Evolutionary conservation across 2,797 vertebrate species (phyloP), one percentile per base, ranked within the genome.

Genomic region (Leptatherina wallacei): DNA sequence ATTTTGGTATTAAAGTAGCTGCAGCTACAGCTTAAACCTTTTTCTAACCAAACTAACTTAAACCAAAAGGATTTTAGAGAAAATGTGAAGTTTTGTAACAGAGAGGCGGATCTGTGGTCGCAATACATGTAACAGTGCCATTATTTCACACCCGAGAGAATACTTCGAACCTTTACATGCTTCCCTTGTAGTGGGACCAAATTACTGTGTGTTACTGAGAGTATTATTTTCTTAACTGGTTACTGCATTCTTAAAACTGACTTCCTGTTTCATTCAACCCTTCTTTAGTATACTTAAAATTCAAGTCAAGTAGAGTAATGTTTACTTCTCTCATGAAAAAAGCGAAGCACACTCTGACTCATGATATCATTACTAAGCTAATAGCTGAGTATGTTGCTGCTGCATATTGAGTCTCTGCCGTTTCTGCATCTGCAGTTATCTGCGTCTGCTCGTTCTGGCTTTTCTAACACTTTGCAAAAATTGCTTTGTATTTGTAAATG

Each of bases 101-200:
- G 42, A 52, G 66, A 35, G 9, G 29, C 59, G 51, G 65, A 63
- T 69, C 47, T 75, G 47, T 74, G 33, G 30, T 57, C 10, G 5
- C 11, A 20, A 51, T 36, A 30, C 13, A 54, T 38, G 20, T 56
- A 52, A 58, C 14, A 1, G 75, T 82, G 78, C 62, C 75, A 78
- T 72, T 44, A 61, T 49, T 64, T 67, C 60, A 87, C n/a, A 3
- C 13, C 35, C 49, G 73, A 56, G 65, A 73, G 58, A 75, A 69
- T 47, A 62, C 30, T 65, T 67, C 55, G 44, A 71, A 20, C 30
- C 33, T 81, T 79, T 59, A 44, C 69, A 29, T 87, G 84, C 85
- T 85, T 84, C 85, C 85, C 85, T 82, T 72, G 76, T 18, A 88
- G 70, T 73, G 80, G 87, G 85, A 86, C 85, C 88, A 91, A 90